A percentile compares a stretch with the other conserved stretches of the same genome.
Conservation (phyloP, 2,888 invertebrate species). For the Noctua janthe region DNA sequence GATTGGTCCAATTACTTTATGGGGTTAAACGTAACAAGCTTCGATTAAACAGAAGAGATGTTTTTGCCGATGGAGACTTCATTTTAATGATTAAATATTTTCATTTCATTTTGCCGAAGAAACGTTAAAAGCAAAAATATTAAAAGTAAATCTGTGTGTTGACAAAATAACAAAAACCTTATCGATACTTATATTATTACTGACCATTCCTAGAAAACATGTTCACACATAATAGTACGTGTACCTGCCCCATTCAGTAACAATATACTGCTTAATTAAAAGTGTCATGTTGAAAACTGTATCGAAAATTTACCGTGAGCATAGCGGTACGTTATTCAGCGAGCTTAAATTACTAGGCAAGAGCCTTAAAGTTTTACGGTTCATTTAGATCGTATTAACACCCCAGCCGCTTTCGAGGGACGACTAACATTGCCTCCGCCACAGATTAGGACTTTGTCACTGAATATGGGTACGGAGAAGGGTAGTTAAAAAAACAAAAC, state of each 20-base stretch:
- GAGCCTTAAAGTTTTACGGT: slow-evolving; percentile 64
- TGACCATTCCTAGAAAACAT: neutral
- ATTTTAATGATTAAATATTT: neutral
- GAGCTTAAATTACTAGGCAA: slow-evolving; percentile 56
- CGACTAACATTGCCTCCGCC: slow-evolving; percentile 34
- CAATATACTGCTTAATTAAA: slow-evolving; percentile 32
- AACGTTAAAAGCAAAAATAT: neutral
- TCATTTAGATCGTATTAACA: slow-evolving; percentile 65
- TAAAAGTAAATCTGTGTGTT: neutral
- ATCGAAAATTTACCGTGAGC: slow-evolving; percentile 43
- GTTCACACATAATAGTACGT: neutral
- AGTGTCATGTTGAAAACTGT: slow-evolving; percentile 39
- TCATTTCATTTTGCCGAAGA: neutral
- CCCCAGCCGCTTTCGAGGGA: slow-evolving; percentile 47
- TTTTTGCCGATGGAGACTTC: neutral
- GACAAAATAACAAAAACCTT: neutral
- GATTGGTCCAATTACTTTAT: slow-evolving; percentile 27
- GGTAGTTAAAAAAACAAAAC: slow-evolving; percentile 14
- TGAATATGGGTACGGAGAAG: slow-evolving; percentile 15
- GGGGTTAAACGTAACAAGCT: slow-evolving; percentile 3
- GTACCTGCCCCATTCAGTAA: neutral
- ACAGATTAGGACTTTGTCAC: slow-evolving; percentile 45
- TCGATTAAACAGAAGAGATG: neutral
- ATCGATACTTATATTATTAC: too few species aligned
- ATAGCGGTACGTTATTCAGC: slow-evolving; percentile 25